Conservation (phyloP, 2,113 vertebrate genomes). For the Leptodactylus fuscus region DNA sequence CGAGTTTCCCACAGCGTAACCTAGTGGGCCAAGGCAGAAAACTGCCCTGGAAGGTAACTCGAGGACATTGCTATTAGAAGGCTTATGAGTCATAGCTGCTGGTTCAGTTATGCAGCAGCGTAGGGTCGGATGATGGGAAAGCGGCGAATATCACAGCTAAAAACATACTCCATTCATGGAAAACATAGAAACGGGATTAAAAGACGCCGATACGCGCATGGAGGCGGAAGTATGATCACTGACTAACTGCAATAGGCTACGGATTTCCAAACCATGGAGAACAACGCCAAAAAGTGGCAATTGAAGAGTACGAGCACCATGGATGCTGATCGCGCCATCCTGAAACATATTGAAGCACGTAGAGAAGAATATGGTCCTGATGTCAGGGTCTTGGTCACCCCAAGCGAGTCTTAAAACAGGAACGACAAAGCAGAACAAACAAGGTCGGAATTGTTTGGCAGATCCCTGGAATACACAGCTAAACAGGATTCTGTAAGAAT, state of each 20-base stretch:
- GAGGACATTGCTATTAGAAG: constrained; percentile 51
- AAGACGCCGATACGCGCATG: not conserved
- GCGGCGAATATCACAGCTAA: not conserved
- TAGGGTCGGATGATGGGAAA: constrained; percentile 34
- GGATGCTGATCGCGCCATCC: not conserved
- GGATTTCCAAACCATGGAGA: not conserved
- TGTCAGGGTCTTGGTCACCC: not conserved
- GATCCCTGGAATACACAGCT: not conserved
- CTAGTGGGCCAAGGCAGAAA: constrained; percentile 52
- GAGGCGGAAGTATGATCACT: not conserved
- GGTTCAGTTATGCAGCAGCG: constrained; percentile 34
- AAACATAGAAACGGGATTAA: not conserved
- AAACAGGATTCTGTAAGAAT: not conserved
- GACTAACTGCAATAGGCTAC: not conserved
- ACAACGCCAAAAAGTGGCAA: not conserved
- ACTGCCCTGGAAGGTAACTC: constrained; percentile 58
- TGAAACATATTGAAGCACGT: not conserved
- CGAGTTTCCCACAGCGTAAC: constrained; percentile 56
- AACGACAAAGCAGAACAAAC: not conserved
- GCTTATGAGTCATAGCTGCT: constrained; percentile 51
- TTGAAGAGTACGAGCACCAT: not conserved
- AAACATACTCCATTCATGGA: constrained; percentile 5
- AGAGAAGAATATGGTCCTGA: not conserved
- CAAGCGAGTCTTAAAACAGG: not conserved
- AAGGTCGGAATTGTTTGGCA: not conserved